phyloP scores from a whole-genome alignment of 2,113 vertebrate species.

The Plestiodon gilberti region DNA sequence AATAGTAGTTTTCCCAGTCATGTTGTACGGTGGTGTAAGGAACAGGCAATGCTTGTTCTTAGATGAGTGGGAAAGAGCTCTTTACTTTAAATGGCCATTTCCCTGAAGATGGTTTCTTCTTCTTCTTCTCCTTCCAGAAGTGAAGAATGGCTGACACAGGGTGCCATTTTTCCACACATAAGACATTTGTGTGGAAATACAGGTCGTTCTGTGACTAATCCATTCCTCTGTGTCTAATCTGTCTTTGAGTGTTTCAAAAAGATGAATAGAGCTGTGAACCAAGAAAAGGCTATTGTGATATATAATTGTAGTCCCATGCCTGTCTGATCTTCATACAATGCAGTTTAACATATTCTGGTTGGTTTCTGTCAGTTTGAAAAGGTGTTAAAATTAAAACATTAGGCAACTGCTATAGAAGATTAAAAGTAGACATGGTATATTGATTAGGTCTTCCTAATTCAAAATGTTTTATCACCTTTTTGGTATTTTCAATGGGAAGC shows the following conservation, averaged over 20 bases:
- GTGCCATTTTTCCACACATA: slow-evolving; percentile 70
- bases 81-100: slow-evolving; percentile 76
- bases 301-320: slow-evolving; percentile 65
- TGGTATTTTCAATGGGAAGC: background rate
- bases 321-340: slow-evolving; percentile 56
- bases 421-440: slow-evolving; percentile 24
- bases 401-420: slow-evolving; percentile 19
- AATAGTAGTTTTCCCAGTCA: slow-evolving; percentile 8
- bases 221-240: slow-evolving; percentile 62
- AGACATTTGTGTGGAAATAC: slow-evolving; percentile 78
- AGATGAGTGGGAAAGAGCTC: slow-evolving; percentile 71
- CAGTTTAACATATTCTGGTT: slow-evolving; percentile 50
- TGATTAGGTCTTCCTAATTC: background rate
- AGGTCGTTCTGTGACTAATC: slow-evolving; percentile 79
- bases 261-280: slow-evolving; percentile 74
- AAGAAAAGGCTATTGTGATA: slow-evolving; percentile 64
- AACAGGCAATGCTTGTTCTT: slow-evolving; percentile 73
- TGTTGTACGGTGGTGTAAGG: background rate
- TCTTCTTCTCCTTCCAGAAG: slow-evolving; percentile 18
- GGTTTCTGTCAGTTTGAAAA: slow-evolving; percentile 29
- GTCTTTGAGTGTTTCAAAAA: slow-evolving; percentile 67
- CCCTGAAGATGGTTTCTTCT: slow-evolving; percentile 62
- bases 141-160: slow-evolving; percentile 66
- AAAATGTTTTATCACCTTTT: slow-evolving; percentile 8
- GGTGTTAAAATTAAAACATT: slow-evolving; percentile 34